phyloP scores from a whole-genome alignment of 1,140 invertebrate genomes.

The Calycopis cecrops region DNA sequence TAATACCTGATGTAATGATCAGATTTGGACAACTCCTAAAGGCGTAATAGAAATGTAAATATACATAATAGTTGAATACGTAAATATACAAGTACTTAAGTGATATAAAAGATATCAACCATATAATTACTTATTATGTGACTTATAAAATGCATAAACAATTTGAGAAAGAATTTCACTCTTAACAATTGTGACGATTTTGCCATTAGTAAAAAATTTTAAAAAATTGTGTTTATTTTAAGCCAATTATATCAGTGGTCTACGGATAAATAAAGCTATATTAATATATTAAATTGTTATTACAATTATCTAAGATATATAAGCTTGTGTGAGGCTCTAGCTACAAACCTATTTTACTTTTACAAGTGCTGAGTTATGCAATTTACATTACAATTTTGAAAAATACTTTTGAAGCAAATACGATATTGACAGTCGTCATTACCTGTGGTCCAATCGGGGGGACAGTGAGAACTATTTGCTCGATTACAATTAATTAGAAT shows the following conservation, averaged over 20 bases:
- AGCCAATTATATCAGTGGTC: constrained; percentile 26
- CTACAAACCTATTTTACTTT: constrained; percentile 11
- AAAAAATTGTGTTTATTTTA: constrained; percentile 37
- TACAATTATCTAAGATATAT: constrained; percentile 33
- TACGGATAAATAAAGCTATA: constrained; percentile 44
- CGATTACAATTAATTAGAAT: constrained; percentile 24
- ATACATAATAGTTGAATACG: constrained; percentile 34
- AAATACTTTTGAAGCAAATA: constrained; percentile 17
- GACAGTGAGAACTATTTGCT: constrained; percentile 36
- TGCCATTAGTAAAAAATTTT: constrained; percentile 71
- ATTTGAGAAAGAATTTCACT: constrained; percentile 46
- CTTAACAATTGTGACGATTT: constrained; percentile 73
- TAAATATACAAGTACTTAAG: constrained; percentile 28
- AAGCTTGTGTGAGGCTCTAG: constrained; percentile 45
- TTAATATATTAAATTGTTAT: constrained; percentile 32
- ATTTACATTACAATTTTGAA: constrained; percentile 21
- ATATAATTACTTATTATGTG: constrained; percentile 36
- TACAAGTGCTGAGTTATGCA: constrained; percentile 23
- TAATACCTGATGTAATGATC: constrained; percentile 35
- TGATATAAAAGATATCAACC: constrained; percentile 36
- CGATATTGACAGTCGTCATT: constrained; percentile 35
- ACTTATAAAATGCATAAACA: constrained; percentile 46
- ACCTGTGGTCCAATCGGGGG: constrained; percentile 56
- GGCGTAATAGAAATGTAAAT: constrained; percentile 35
- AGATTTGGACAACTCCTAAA: constrained; percentile 36